Evolutionary conservation across 1,140 invertebrate species (phyloP), one percentile per base, ranked within the genome.

Genomic region (Anoplophora glabripennis): DNA sequence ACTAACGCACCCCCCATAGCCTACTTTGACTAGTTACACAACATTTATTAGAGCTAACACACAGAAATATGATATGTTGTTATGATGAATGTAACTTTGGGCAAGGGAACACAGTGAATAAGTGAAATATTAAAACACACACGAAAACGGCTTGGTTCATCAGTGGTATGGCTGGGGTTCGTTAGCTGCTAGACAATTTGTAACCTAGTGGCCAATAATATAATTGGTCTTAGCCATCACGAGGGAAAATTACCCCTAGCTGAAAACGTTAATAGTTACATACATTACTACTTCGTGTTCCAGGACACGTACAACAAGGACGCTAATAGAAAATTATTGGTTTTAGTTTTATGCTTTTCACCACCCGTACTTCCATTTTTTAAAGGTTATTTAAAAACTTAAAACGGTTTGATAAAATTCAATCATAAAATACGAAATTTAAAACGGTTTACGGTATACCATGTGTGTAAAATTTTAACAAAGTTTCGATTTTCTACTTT

Each of bases 151-250:
- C 15, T 28, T 7, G 33, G 21, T 28, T 28, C 21, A 28, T 11
- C 11, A 15, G 17, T 15, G 42, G 41, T 33, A 54, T 54, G 41
- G 40, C 8, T 33, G 21, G 41, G 52, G 7, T 54, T 10, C 40
- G 52, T 54, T 54, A 54, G 38, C 41, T 54, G 52, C 36, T 44
- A 54, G 21, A 54, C 15, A 21, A 40, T 53, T 15, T 49, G 49
- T 53, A 53, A 53, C 52, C 52, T 44, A 54, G 44, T 12, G 38
- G 52, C 21, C 41, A 42, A 54, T 53, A 41, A 18, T 21, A 34
- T 40, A 54, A 54, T 54, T 54, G 52, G 52, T 54, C 52, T 38
- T 33, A 54, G 41, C 40, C 52, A 44, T 54, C 41, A 41, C 52
- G 33, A 28, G 15, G 28, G 3, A 15, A 21, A 12, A 15, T 14